Percentiles rank a stretch among this genome's conserved stretches.
phyloP scores from a whole-genome alignment of 30 jellyfish, hydroid and myxozoan genomes.

The Turritopsis rubra region DNA sequence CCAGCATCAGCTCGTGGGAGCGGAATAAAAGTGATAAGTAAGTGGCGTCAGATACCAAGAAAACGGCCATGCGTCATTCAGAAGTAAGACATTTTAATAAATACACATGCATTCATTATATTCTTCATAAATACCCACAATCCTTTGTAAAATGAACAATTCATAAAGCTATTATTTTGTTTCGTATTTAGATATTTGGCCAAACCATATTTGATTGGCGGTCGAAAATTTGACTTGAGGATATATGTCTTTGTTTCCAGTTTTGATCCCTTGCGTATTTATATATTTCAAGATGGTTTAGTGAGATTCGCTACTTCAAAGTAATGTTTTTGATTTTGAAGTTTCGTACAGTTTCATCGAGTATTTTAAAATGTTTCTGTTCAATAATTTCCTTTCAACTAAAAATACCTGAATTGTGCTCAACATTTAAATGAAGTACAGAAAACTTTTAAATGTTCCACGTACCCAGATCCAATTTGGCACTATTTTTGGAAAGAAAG shows the following conservation, averaged over 20 bases:
- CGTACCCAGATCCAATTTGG: too few species aligned
- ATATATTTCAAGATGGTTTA: constrained; percentile 30
- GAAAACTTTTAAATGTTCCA: not conserved
- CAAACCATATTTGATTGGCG: constrained; percentile 34
- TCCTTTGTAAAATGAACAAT: too few species aligned
- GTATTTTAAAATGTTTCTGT: too few species aligned
- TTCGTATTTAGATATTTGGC: constrained; percentile 26
- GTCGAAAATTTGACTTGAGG: constrained; percentile 34
- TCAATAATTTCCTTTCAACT: too few species aligned
- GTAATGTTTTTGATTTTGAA: constrained; percentile 4
- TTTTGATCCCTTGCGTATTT: constrained; percentile 36
- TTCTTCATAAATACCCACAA: too few species aligned
- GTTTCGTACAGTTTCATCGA: too few species aligned
- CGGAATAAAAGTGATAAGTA: constrained; percentile 42
- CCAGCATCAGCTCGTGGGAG: constrained; percentile 60
- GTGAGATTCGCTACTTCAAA: constrained; percentile 41
- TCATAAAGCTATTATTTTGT: too few species aligned
- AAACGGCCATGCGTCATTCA: constrained; percentile 40
- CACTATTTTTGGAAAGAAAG: too few species aligned
- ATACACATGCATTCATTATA: not conserved
- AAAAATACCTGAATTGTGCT: too few species aligned
- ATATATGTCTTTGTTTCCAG: constrained; percentile 36
- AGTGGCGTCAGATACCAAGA: constrained; percentile 50
- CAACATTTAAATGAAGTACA: not conserved
- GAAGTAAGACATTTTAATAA: constrained; percentile 10